Conservation (phyloP, 1,140 invertebrate species). For the Drosophila gunungcola region DNA sequence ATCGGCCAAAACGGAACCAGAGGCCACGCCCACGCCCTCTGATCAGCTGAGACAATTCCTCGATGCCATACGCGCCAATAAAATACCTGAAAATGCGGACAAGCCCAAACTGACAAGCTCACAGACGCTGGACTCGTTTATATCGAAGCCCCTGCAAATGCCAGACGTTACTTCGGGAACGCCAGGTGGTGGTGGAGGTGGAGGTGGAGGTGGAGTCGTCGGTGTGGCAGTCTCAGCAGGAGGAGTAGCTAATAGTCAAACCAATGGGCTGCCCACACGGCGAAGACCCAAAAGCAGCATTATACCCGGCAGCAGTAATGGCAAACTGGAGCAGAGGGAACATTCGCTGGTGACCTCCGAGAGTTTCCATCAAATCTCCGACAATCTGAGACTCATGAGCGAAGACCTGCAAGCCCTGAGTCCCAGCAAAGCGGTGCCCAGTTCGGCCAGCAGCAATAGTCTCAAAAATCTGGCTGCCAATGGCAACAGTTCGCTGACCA, state of each 20-base stretch:
- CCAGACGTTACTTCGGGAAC: slow-evolving; percentile 80
- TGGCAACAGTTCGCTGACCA: slow-evolving; percentile 48
- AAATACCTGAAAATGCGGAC: slow-evolving; percentile 76
- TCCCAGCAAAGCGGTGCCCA: slow-evolving; percentile 72
- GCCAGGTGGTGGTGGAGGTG: slow-evolving; percentile 37
- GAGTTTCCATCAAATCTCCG: slow-evolving; percentile 84
- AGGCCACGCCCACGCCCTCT: slow-evolving; percentile 74
- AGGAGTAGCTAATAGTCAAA: slow-evolving; percentile 3
- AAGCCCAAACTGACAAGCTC: slow-evolving; percentile 80
- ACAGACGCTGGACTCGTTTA: slow-evolving; percentile 79
- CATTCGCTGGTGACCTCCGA: slow-evolving; percentile 80
- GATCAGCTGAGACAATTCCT: slow-evolving; percentile 82
- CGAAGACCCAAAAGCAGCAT: slow-evolving; percentile 73
- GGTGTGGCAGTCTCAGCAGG: not conserved
- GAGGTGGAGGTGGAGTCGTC: slow-evolving; percentile 8
- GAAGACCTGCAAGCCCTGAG: slow-evolving; percentile 82
- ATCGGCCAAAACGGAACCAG: slow-evolving; percentile 18
- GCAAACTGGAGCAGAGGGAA: slow-evolving; percentile 62
- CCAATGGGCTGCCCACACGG: slow-evolving; percentile 55
- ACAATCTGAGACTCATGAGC: slow-evolving; percentile 82
- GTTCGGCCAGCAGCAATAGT: slow-evolving; percentile 64
- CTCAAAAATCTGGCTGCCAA: slow-evolving; percentile 63
- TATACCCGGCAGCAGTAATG: slow-evolving; percentile 36
- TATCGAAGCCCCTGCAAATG: slow-evolving; percentile 81
- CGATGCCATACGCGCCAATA: slow-evolving; percentile 83